Percentiles rank a stretch among this genome's conserved stretches.
Evolutionary conservation across 23 tunicate genomes (phyloP).

Genomic region (Ascidia mentula): DNA sequence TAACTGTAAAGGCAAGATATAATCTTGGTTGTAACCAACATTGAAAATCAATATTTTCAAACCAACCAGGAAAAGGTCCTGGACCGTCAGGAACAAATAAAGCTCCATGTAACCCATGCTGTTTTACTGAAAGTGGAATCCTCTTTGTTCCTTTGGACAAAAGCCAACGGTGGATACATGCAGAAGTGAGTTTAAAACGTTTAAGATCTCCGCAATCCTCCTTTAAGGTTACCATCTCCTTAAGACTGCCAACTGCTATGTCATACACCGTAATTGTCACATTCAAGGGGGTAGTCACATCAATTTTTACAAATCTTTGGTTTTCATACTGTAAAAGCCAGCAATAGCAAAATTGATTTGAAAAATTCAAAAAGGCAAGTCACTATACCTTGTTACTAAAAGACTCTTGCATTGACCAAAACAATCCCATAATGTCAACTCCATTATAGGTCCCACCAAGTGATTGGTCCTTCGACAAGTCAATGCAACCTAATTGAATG

Average conservation of each 20-base stretch:
- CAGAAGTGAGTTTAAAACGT: neutral
- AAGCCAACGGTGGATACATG: constrained; percentile 22
- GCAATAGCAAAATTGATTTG: too few species aligned
- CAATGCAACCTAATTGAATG: neutral
- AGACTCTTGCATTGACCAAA: constrained; percentile 39
- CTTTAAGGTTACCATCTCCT: neutral
- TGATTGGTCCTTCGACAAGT: neutral
- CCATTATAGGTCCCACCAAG: constrained; percentile 39
- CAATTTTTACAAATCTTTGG: constrained; percentile 33
- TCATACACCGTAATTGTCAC: constrained; percentile 21
- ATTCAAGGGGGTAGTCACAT: constrained; percentile 42
- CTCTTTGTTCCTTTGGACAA: constrained; percentile 23
- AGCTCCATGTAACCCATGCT: constrained; percentile 34
- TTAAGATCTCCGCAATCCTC: neutral
- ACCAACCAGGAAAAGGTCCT: constrained; percentile 52
- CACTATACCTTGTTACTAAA: neutral
- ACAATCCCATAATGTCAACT: constrained; percentile 31
- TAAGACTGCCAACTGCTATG: neutral
- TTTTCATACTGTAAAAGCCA: constrained; percentile 19
- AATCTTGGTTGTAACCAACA: too few species aligned
- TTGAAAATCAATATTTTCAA: neutral
- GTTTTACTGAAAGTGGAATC: constrained; percentile 10
- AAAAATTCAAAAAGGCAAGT: neutral
- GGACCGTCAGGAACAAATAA: constrained; percentile 42
- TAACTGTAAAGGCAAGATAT: too few species aligned